A percentile compares a stretch with the other conserved stretches of the same genome.
Conservation (phyloP, 2,888 invertebrate genomes). For the Trichogramma dendrolimi region DNA sequence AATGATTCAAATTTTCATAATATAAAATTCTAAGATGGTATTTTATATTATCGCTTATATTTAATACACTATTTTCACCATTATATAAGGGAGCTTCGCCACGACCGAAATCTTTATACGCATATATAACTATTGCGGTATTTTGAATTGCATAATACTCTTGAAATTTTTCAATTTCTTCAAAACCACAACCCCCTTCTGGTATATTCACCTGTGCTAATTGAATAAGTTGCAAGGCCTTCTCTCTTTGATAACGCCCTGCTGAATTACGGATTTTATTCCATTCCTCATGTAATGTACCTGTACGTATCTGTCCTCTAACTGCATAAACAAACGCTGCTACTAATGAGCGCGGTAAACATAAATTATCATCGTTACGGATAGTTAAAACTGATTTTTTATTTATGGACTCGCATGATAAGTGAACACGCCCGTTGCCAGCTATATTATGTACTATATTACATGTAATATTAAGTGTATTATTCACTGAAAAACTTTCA, state of each 20-base stretch:
- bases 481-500: background rate
- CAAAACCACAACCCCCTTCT: conserved; percentile 11
- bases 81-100: conserved; percentile 7
- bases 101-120: background rate
- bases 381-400: conserved; percentile 6
- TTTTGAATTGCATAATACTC: conserved; percentile 1
- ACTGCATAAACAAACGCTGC: background rate
- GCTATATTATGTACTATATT: background rate
- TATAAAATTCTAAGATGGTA: conserved; percentile 8
- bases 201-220: too few relatives aligned
- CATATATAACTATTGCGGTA: conserved; percentile 4
- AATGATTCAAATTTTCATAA: background rate
- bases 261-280: background rate
- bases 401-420: conserved; percentile 1
- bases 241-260: background rate
- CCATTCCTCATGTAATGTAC: background rate
- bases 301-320: background rate
- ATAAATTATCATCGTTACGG: conserved; percentile 2
- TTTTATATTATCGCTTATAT: background rate
- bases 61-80: conserved; percentile 1
- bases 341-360: conserved; percentile 1
- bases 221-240: conserved; percentile 3
- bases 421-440: background rate
- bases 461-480: background rate
- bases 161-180: conserved; percentile 13